Conservation (phyloP, 1,140 invertebrate genomes). For the Drosophila aff. region DNA sequence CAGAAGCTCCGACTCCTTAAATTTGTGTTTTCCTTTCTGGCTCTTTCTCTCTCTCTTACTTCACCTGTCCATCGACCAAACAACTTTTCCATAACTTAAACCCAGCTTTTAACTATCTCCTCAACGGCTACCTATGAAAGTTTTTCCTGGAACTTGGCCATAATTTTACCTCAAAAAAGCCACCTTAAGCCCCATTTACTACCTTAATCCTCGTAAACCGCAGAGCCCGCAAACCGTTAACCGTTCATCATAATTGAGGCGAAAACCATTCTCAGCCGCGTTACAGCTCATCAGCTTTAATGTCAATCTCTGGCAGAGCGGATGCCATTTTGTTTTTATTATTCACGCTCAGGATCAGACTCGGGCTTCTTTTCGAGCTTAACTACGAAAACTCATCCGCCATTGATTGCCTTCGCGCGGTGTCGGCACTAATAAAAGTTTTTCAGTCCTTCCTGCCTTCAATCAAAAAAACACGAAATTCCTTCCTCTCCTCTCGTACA, state of each 20-base stretch:
- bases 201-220: slow-evolving; percentile 16
- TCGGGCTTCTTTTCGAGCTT: slow-evolving; percentile 7
- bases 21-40: slow-evolving; percentile 4
- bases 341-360: background rate
- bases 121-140: slow-evolving; percentile 9
- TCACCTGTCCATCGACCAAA: background rate
- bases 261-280: slow-evolving; percentile 10
- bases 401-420: slow-evolving; percentile 23
- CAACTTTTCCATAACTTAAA: slow-evolving; percentile 14
- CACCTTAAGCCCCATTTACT: slow-evolving; percentile 18
- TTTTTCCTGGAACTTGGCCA: slow-evolving; percentile 5
- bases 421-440: slow-evolving; percentile 21
- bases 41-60: background rate
- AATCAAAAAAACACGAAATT: slow-evolving; percentile 10
- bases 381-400: slow-evolving; percentile 8
- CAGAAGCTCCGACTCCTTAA: slow-evolving; percentile 2
- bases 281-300: slow-evolving; percentile 18
- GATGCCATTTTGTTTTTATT: slow-evolving; percentile 52
- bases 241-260: slow-evolving; percentile 26
- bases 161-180: slow-evolving; percentile 10
- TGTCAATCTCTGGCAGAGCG: slow-evolving; percentile 13
- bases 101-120: slow-evolving; percentile 8
- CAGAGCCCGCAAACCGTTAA: slow-evolving; percentile 17
- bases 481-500: background rate
- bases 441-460: slow-evolving; percentile 19